A percentile compares a stretch with the other conserved stretches of the same genome.
These are phyloP conservation scores for Galendromus occidentalis DNA, from an alignment of 1,140 invertebrate genomes.

Conservation along the genomic window DNA sequence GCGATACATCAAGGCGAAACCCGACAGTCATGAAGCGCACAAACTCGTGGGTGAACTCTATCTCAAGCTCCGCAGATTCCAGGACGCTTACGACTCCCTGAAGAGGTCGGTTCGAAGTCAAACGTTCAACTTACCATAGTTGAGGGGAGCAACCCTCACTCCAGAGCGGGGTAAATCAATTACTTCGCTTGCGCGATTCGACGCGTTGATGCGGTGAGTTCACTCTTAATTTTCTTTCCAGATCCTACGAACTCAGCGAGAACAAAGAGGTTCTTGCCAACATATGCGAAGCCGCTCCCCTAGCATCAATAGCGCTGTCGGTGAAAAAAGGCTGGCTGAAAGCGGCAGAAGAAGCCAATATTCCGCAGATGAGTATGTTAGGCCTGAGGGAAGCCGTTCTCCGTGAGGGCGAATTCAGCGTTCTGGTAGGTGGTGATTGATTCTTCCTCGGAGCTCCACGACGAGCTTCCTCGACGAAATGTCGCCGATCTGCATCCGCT, in stretches of 20 bases:
- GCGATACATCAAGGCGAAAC: background rate
- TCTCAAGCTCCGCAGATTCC: background rate
- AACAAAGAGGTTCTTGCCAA: background rate
- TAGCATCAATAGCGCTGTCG: background rate
- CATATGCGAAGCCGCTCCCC: background rate
- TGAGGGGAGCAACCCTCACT: background rate
- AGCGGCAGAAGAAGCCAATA: background rate
- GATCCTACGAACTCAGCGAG: background rate
- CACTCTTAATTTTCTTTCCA: background rate
- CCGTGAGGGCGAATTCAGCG: background rate
- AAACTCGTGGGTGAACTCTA: background rate
- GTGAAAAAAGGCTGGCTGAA: background rate
- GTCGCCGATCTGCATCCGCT: background rate
- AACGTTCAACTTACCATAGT: background rate
- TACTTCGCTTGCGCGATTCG: too few species aligned
- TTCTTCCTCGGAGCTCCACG: too few species aligned
- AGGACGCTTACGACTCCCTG: background rate
- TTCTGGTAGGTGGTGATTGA: background rate
- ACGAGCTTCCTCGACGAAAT: background rate
- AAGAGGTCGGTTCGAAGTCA: background rate
- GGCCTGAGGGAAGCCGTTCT: background rate
- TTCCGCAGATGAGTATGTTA: background rate
- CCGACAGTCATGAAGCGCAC: constrained; percentile 5
- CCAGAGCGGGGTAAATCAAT: background rate
- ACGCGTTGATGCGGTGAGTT: too few species aligned